Evolutionary conservation across 2,113 vertebrate genomes (phyloP), one percentile per base, ranked within the genome.

Genomic region (Hoplias malabaricus): DNA sequence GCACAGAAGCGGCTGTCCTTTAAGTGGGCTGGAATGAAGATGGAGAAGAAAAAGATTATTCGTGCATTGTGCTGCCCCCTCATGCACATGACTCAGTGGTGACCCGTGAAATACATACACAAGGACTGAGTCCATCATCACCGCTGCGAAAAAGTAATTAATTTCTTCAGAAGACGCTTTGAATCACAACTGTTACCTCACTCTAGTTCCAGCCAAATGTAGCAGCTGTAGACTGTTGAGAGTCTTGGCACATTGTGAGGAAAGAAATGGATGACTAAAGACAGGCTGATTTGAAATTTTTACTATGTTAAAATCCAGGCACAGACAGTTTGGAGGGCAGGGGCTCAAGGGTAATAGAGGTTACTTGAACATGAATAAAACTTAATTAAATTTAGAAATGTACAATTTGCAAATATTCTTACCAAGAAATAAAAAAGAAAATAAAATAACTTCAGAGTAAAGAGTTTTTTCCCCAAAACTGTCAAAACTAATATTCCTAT

Each of bases 31-130:
- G 5, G 48, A 74, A 57, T 79, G 50, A 59, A 67, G 75, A 69
- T 42, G 36, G 75, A 34, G 65, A 43, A 77, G 42, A 77, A 69
- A 69, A 59, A 53, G 75, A 69, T 77, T 77, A 68, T 54, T 50
- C 79, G 70, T 76, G 79, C 27, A 69, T 46, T 36, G 23, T 62
- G 42, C 59, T 34, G 27, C 59, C 54, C 69, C 43, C 10, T 56
- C 40, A 34, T 56, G 36, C 48, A 25, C 27, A 69, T 74, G 72
- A 29, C 78, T 68, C 78, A 36, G 38, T n/a, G 21, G 19, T 77
- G 75, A 69, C 75, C 65, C 75, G 21, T 77, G 65, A 77, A 76
- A 46, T 27, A n/a, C 76, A 3, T 11, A 46, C 65, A 77, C 27
- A 57, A 77, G 75, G 42, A 23, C 65, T 50, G 13, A 36, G 4